phyloP scores from a whole-genome alignment of 2,888 invertebrate species.

The Hemicrepidius hirtus region DNA sequence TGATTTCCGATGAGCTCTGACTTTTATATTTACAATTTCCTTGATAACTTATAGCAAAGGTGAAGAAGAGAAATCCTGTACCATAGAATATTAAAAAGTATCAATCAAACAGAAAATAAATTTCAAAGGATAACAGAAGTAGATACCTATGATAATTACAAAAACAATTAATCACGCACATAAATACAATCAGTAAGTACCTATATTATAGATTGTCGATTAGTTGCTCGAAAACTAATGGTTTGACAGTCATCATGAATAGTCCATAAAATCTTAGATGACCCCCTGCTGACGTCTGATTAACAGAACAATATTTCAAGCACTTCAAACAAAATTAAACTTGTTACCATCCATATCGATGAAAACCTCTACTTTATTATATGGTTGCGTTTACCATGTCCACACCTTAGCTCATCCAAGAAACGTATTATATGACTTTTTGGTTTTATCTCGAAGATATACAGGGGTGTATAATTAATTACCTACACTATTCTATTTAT shows the following conservation, averaged over 20 bases:
- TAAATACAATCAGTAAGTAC: slow-evolving; percentile 47
- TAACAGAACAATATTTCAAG: slow-evolving; percentile 40
- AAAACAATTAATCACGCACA: slow-evolving; percentile 52
- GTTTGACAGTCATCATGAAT: slow-evolving; percentile 30
- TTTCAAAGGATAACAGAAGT: slow-evolving; percentile 7
- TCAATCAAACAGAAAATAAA: slow-evolving; percentile 2
- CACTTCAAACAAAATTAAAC: slow-evolving; percentile 27
- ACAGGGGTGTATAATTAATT: slow-evolving; percentile 29
- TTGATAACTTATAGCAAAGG: background rate
- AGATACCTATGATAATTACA: slow-evolving; percentile 41
- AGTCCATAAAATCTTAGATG: slow-evolving; percentile 38
- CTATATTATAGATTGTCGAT: slow-evolving; percentile 45
- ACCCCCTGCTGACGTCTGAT: slow-evolving; percentile 50
- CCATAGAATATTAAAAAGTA: background rate
- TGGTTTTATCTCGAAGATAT: slow-evolving; percentile 17
- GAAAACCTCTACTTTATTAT: slow-evolving; percentile 5
- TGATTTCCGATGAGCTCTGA: no score
- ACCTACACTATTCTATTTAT: slow-evolving; percentile 12
- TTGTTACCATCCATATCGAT: slow-evolving; percentile 18
- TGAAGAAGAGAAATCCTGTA: background rate
- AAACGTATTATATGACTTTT: slow-evolving; percentile 20
- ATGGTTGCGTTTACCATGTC: slow-evolving; percentile 11
- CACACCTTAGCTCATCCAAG: slow-evolving; percentile 23
- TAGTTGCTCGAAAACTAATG: slow-evolving; percentile 49
- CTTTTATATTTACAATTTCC: background rate